A percentile compares a stretch with the other conserved stretches of the same genome.
Evolutionary conservation across 2,888 invertebrate genomes (phyloP).

Genomic region (Empis stercorea): DNA sequence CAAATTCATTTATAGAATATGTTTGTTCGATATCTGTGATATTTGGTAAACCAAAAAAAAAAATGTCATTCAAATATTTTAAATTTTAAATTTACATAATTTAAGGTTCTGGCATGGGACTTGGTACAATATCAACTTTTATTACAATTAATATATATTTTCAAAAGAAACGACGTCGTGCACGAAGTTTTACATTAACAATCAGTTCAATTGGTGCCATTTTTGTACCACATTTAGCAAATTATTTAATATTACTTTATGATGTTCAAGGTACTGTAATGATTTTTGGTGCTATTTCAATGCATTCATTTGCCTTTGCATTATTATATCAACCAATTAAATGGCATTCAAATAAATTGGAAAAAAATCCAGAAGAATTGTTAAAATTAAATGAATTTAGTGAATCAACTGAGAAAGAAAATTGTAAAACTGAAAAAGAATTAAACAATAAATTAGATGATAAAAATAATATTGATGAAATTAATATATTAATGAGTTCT

Average conservation of each 20-base stretch:
- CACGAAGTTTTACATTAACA: conserved; percentile 60
- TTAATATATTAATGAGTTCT: neutral
- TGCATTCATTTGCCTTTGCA: conserved; percentile 53
- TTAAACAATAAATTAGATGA: conserved; percentile 32
- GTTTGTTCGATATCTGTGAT: conserved; percentile 52
- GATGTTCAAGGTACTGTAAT: conserved; percentile 55
- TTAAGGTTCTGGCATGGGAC: conserved; percentile 43
- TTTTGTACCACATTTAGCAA: conserved; percentile 57
- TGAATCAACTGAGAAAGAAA: no score
- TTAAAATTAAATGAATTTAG: neutral
- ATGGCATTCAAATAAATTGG: conserved; percentile 4
- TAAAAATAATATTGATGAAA: conserved; percentile 12
- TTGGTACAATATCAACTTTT: conserved; percentile 54
- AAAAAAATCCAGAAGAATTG: neutral
- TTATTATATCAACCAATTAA: conserved; percentile 59
- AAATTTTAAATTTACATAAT: no score
- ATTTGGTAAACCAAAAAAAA: conserved; percentile 59
- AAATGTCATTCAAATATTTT: no score
- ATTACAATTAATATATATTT: conserved; percentile 64
- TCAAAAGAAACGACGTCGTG: conserved; percentile 52
- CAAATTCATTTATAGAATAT: conserved; percentile 49
- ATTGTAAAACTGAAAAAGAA: conserved; percentile 14
- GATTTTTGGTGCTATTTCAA: conserved; percentile 51
- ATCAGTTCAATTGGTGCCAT: conserved; percentile 61
- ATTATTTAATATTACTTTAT: conserved; percentile 44